phyloP scores from a whole-genome alignment of 2,888 invertebrate species.

The Eupithecia dodoneata region DNA sequence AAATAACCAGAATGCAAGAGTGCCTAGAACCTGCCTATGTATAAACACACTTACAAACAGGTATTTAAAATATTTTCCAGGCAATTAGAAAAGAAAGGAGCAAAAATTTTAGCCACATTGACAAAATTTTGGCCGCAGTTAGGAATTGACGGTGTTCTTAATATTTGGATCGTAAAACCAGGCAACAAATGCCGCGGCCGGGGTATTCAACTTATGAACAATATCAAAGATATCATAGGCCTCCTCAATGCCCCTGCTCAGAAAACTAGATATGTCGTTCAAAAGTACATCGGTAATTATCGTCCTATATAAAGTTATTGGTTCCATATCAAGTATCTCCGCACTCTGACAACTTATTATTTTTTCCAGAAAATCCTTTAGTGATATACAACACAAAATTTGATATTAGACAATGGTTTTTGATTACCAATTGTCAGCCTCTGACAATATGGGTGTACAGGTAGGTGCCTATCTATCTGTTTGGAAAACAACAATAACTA shows the following conservation, averaged over 20 bases:
- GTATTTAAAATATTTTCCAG: constrained; percentile 54
- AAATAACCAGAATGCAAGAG: constrained; percentile 23
- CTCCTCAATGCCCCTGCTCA: constrained; percentile 87
- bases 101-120: constrained; percentile 87
- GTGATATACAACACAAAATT: constrained; percentile 96
- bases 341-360: neutral
- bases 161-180: constrained; percentile 98
- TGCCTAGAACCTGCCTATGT: neutral
- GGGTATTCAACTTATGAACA: constrained; percentile 94
- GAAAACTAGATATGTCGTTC: constrained; percentile 94
- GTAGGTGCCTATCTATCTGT: constrained; percentile 61
- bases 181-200: constrained; percentile 96
- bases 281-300: constrained; percentile 95
- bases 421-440: constrained; percentile 95
- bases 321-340: neutral
- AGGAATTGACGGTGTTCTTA: constrained; percentile 92
- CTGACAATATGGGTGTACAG: constrained; percentile 96
- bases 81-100: constrained; percentile 80
- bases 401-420: constrained; percentile 97
- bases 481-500: neutral
- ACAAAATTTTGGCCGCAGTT: constrained; percentile 91
- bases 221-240: constrained; percentile 92
- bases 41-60: constrained; percentile 18
- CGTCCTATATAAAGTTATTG: neutral
- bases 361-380: constrained; percentile 91